A percentile compares a stretch with the other conserved stretches of the same genome.
These are phyloP conservation scores for Ophion slaviceki DNA, from an alignment of 2,888 invertebrate species.

Conservation along the genomic window DNA sequence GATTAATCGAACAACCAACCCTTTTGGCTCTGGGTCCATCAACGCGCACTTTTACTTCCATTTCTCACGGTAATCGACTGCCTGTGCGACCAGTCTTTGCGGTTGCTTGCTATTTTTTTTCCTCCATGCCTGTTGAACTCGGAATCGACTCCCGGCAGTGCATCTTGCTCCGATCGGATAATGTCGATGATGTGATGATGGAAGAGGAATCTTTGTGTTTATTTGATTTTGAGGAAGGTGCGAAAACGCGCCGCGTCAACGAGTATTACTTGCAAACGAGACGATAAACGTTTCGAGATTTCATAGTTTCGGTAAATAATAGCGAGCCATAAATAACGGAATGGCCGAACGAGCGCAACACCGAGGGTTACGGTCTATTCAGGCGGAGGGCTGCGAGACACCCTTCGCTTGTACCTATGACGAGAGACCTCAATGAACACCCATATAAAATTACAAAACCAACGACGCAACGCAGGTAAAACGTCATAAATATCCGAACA, in stretches of 20 bases:
- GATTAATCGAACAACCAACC: constrained; percentile 48
- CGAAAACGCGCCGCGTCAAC: constrained; percentile 36
- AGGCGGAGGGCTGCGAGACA: constrained; percentile 26
- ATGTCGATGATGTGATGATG: not conserved
- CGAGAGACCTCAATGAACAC: constrained; percentile 52
- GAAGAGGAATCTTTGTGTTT: not conserved
- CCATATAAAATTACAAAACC: constrained; percentile 56
- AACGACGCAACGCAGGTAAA: constrained; percentile 70
- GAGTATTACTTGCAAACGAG: constrained; percentile 39
- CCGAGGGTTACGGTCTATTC: constrained; percentile 21
- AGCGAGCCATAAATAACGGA: constrained; percentile 46
- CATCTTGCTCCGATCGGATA: not conserved
- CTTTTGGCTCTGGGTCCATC: constrained; percentile 25
- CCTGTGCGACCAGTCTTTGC: not conserved
- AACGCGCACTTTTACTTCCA: constrained; percentile 32
- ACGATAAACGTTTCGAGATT: constrained; percentile 36
- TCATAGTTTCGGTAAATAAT: constrained; percentile 47
- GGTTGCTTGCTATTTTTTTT: not conserved
- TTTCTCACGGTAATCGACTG: constrained; percentile 34
- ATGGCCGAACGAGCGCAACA: constrained; percentile 29
- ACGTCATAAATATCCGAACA: constrained; percentile 76
- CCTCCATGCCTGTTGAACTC: not conserved
- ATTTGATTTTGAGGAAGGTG: constrained; percentile 18
- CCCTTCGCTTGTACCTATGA: constrained; percentile 20
- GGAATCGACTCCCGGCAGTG: constrained; percentile 9